phyloP scores from a whole-genome alignment of 1,140 invertebrate genomes.

The Platorchestia sp. region DNA sequence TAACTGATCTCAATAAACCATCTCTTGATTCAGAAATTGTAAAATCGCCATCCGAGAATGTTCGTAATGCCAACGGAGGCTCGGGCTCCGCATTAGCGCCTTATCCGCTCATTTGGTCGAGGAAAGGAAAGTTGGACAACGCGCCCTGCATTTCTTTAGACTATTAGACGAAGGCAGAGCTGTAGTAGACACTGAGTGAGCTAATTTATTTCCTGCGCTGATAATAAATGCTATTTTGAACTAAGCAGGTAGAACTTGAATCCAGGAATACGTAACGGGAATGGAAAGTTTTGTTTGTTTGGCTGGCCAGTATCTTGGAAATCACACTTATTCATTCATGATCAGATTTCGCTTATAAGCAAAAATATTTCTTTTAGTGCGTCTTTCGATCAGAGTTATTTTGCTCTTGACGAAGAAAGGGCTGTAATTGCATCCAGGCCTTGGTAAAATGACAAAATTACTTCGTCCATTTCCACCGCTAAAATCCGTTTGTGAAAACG shows the following conservation, averaged over 20 bases:
- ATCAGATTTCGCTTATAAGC: background rate
- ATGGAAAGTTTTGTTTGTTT: background rate
- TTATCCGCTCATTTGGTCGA: slow-evolving; percentile 23
- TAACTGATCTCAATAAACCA: slow-evolving; percentile 7
- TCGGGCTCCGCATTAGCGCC: background rate
- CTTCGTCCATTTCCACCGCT: too few species aligned
- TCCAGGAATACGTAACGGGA: background rate
- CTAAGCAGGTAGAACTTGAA: background rate
- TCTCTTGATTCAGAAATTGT: background rate
- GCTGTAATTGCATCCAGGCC: background rate
- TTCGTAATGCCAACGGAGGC: slow-evolving; percentile 12
- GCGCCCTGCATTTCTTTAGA: slow-evolving; percentile 6
- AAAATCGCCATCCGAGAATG: background rate
- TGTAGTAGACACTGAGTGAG: background rate
- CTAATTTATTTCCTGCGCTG: background rate
- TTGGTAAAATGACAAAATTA: too few species aligned
- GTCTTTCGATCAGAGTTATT: background rate
- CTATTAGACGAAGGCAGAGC: background rate
- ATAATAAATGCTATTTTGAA: background rate
- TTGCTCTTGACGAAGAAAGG: background rate
- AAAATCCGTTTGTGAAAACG: background rate
- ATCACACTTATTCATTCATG: background rate
- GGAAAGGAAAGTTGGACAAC: slow-evolving; percentile 41
- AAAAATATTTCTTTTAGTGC: background rate
- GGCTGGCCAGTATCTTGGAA: background rate